Conservation (phyloP, 2,888 invertebrate genomes). For the Slavum lentiscoides region DNA sequence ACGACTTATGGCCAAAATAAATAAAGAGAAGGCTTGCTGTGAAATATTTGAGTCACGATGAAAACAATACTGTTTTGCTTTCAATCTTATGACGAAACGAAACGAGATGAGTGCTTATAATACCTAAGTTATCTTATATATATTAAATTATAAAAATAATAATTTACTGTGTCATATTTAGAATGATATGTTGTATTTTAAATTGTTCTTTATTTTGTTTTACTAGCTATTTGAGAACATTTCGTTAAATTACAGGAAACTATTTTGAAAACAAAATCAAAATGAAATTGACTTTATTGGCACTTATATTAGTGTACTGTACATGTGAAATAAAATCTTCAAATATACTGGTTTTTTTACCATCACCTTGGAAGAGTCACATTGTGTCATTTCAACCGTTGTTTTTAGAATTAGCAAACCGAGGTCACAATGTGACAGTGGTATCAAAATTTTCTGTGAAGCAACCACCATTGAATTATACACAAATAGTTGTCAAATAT, state of each 20-base stretch:
- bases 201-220: background rate
- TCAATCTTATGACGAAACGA: background rate
- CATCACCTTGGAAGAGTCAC: slow-evolving; percentile 47
- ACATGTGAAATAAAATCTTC: background rate
- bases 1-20: too few relatives aligned
- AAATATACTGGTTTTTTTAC: slow-evolving; percentile 36
- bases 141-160: background rate
- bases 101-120: background rate
- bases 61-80: background rate
- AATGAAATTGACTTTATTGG: background rate
- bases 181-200: background rate
- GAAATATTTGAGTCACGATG: too few relatives aligned
- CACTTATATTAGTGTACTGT: background rate
- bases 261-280: background rate
- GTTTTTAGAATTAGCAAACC: slow-evolving; percentile 37
- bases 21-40: too few relatives aligned
- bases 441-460: slow-evolving; percentile 8
- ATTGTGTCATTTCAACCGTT: slow-evolving; percentile 27
- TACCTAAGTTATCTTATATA: background rate
- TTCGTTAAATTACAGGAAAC: background rate
- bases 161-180: background rate
- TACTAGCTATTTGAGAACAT: background rate
- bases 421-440: slow-evolving; percentile 36
- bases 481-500: slow-evolving; percentile 22
- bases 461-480: slow-evolving; percentile 18